phyloP scores from a whole-genome alignment of 1,140 invertebrate species.

The Drosophila tropicalis region DNA sequence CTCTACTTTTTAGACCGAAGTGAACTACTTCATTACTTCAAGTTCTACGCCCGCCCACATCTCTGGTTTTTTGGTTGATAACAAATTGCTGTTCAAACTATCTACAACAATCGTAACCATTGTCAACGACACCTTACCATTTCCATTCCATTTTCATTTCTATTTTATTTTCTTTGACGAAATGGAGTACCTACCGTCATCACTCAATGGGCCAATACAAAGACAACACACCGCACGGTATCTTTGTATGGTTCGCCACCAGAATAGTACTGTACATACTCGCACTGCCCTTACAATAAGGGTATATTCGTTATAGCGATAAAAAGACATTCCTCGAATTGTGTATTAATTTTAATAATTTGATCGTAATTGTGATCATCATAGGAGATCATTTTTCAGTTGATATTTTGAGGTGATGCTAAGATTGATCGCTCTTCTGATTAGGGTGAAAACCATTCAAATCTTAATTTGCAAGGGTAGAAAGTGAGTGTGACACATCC shows the following conservation, averaged over 20 bases:
- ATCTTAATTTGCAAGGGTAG: slow-evolving; percentile 1
- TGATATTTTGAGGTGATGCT: neutral
- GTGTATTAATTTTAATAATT: too few species aligned
- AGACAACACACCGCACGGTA: slow-evolving; percentile 38
- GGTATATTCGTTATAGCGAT: neutral
- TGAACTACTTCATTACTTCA: neutral
- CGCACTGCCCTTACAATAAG: neutral
- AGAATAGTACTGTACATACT: slow-evolving; percentile 38
- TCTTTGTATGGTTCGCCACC: slow-evolving; percentile 30
- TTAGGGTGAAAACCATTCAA: neutral
- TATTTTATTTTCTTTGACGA: slow-evolving; percentile 62
- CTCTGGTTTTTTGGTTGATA: slow-evolving; percentile 53
- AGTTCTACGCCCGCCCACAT: neutral
- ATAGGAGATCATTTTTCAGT: neutral
- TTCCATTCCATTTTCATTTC: slow-evolving; percentile 48
- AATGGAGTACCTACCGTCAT: slow-evolving; percentile 39
- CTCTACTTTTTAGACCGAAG: neutral
- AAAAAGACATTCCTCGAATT: too few species aligned
- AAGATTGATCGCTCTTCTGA: neutral
- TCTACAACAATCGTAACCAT: slow-evolving; percentile 8
- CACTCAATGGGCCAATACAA: slow-evolving; percentile 71
- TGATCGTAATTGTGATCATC: too few species aligned
- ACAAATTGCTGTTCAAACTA: slow-evolving; percentile 57
- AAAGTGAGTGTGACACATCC: neutral
- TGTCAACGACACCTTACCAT: slow-evolving; percentile 23